phyloP scores from a whole-genome alignment of 2,888 invertebrate species.

The Cyrtodaria siliqua region DNA sequence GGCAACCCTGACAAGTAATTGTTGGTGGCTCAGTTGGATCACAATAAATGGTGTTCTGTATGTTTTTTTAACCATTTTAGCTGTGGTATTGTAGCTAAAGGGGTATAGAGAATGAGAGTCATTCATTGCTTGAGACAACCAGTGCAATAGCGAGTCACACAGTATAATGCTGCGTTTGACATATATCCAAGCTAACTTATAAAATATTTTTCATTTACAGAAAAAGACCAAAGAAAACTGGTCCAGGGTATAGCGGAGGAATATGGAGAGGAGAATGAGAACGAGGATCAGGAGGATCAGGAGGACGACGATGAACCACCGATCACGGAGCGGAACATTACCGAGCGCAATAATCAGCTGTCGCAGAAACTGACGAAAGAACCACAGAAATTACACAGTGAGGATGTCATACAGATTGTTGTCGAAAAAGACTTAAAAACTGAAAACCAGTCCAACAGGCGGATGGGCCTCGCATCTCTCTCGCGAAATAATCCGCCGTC shows the following conservation, averaged over 20 bases:
- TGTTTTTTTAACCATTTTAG: too few relatives aligned
- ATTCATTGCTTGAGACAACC: too few relatives aligned
- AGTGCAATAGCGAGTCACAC: too few relatives aligned
- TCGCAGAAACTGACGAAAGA: conserved; percentile 32
- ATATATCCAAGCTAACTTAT: too few relatives aligned
- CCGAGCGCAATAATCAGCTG: conserved; percentile 45
- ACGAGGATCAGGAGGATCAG: conserved; percentile 61
- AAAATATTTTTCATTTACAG: conserved; percentile 43
- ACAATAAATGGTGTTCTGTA: too few relatives aligned
- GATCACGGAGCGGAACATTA: conserved; percentile 53
- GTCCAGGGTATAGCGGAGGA: conserved; percentile 80
- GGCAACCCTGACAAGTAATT: too few relatives aligned
- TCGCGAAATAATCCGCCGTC: conserved; percentile 37
- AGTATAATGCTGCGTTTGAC: too few relatives aligned
- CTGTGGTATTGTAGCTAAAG: too few relatives aligned
- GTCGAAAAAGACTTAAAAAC: conserved; percentile 55
- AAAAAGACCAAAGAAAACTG: conserved; percentile 64
- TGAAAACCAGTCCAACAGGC: conserved; percentile 18
- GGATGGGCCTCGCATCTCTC: conserved; percentile 38
- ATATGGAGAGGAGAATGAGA: conserved; percentile 64
- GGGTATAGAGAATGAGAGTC: too few relatives aligned
- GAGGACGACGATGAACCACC: conserved; percentile 66
- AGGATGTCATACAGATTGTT: conserved; percentile 62
- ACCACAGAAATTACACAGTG: conserved; percentile 32
- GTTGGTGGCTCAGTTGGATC: too few relatives aligned